phyloP scores from a whole-genome alignment of 2,888 invertebrate species.

The Tanaodytes sp. region DNA sequence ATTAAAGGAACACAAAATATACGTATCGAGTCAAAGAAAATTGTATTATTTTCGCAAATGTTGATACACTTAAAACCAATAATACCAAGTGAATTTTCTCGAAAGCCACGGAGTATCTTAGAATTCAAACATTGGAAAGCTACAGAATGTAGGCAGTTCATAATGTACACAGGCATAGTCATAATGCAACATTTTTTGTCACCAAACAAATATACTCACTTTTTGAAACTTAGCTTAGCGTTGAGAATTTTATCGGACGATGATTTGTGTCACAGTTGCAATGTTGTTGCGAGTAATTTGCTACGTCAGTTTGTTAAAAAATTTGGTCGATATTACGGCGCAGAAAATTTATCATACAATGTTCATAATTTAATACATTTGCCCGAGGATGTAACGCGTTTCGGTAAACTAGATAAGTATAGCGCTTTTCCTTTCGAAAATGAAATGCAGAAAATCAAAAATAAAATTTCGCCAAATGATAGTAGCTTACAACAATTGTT shows the following conservation, averaged over 20 bases:
- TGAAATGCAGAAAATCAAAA: no score
- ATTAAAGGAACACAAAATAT: background rate
- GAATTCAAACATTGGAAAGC: constrained; percentile 53
- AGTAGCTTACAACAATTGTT: constrained; percentile 9
- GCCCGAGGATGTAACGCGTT: constrained; percentile 8
- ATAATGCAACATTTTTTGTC: constrained; percentile 52
- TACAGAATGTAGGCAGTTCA: constrained; percentile 56
- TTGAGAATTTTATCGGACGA: constrained; percentile 8
- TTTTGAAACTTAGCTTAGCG: constrained; percentile 6
- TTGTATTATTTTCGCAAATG: constrained; percentile 1
- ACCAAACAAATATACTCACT: constrained; percentile 51
- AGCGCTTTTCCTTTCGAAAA: constrained; percentile 22
- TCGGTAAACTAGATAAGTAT: constrained; percentile 22
- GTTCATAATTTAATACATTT: constrained; percentile 60
- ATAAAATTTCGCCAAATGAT: constrained; percentile 17
- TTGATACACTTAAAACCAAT: constrained; percentile 2
- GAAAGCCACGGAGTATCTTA: constrained; percentile 7
- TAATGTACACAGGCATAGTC: constrained; percentile 58
- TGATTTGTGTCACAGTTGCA: background rate
- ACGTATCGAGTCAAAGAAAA: background rate
- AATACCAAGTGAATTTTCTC: constrained; percentile 18
- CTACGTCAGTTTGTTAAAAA: constrained; percentile 36
- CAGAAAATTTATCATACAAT: constrained; percentile 56
- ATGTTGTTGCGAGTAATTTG: background rate
- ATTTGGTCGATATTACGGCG: constrained; percentile 45